These are phyloP conservation scores for Struthio camelus DNA, from an alignment of 2,113 vertebrate species.

Conservation along the genomic window DNA sequence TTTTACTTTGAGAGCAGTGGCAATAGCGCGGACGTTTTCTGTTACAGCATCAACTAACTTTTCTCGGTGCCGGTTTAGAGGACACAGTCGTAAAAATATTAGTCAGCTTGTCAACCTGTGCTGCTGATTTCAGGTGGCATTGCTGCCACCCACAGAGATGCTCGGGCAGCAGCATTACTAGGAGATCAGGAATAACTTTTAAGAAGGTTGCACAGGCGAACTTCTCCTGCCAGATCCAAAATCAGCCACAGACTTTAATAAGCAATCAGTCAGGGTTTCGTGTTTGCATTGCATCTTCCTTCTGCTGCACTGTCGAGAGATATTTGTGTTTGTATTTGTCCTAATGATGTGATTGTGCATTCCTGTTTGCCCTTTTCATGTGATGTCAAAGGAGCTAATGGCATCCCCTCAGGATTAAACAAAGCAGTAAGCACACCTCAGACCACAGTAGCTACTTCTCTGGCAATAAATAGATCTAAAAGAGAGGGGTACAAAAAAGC, in stretches of 20 bases:
- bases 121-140: neutral
- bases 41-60: neutral
- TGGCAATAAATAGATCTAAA: neutral
- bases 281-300: constrained; percentile 12
- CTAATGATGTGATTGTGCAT: neutral
- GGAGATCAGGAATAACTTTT: neutral
- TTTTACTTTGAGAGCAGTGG: neutral
- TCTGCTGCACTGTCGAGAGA: neutral
- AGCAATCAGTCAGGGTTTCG: neutral
- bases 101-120: neutral
- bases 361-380: neutral
- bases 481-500: neutral
- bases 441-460: neutral
- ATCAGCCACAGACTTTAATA: neutral
- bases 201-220: neutral
- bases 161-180: neutral
- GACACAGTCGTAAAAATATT: neutral
- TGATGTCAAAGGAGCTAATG: constrained; percentile 14
- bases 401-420: neutral
- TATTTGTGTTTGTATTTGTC: constrained; percentile 29
- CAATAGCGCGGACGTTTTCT: neutral
- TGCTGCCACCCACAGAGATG: neutral
- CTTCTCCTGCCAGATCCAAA: neutral
- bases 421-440: neutral
- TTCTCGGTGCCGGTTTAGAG: neutral